These are phyloP conservation scores for Lutraria lutraria DNA, from an alignment of 2,888 invertebrate genomes.

Conservation along the genomic window DNA sequence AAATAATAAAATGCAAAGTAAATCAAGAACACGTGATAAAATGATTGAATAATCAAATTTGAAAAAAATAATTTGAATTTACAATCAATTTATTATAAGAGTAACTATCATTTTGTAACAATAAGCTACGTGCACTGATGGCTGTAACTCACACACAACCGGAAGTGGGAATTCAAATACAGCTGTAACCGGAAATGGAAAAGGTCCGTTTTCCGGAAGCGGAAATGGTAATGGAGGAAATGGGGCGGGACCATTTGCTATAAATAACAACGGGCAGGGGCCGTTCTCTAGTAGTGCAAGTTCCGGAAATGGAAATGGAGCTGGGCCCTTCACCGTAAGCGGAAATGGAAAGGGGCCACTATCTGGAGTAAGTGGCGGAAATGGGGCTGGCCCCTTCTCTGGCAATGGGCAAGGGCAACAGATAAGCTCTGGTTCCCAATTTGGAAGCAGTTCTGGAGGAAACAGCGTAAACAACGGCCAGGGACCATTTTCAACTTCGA, in stretches of 20 bases:
- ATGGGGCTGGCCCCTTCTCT: slow-evolving; percentile 26
- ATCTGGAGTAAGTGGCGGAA: background rate
- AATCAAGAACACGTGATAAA: too few relatives aligned
- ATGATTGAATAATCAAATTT: too few relatives aligned
- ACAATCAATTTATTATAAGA: too few relatives aligned
- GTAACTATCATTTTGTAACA: background rate
- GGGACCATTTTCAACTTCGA: background rate
- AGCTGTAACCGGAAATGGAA: background rate
- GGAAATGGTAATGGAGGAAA: slow-evolving; percentile 21
- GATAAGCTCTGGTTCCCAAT: slow-evolving; percentile 23
- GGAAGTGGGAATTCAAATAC: background rate
- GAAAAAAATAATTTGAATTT: too few relatives aligned
- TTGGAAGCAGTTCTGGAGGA: slow-evolving; percentile 21
- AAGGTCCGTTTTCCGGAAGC: background rate
- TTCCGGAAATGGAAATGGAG: slow-evolving; percentile 12
- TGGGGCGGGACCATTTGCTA: background rate
- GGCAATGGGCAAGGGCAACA: background rate
- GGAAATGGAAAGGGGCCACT: background rate
- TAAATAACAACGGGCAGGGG: background rate
- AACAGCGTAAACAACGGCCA: background rate
- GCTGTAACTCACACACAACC: slow-evolving; percentile 31
- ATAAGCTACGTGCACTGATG: slow-evolving; percentile 33
- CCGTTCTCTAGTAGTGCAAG: background rate
- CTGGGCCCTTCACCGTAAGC: slow-evolving; percentile 19
- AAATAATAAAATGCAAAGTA: too few relatives aligned